Base-by-base conservation (phyloP, 2,888 invertebrate species). In the Cylindroiulus punctatus region DNA sequence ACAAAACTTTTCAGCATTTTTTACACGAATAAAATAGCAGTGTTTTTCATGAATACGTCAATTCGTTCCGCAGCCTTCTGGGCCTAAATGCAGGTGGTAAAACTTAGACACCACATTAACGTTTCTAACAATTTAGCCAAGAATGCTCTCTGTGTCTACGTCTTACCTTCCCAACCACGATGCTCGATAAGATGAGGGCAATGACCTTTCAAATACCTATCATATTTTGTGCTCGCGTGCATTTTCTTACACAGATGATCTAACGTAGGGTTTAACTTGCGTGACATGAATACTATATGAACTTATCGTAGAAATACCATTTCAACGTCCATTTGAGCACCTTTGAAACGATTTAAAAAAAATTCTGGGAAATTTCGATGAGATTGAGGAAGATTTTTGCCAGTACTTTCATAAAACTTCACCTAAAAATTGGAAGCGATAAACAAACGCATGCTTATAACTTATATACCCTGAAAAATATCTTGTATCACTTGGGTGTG, bases 161-260 rank as follows among this genome's bases (percentile, higher is more conserved):
- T 65, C 14, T 14, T 12, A 1, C 8, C 30, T 76, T 76, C 52
- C n/a, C 52, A n/a, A 52, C 30, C 22, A 30, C 76, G 76, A 76
- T 26, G 76, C 76, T 76, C 76, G 76, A 76, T 76, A 76, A 76
- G 76, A 76, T 30, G 76, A 76, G 76, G 76, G 26, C 76, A 76
- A 76, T 22, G 76, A 76, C 76, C 76, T 76, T 30, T 30, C 76
- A 76, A 76, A 76, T 76, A 14, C 76, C 76, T 76, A 26, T 30
- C 76, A 76, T 76, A 76, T 76, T 76, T 76, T 30, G 76, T 14
- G 14, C 76, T 14, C n/a, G n/a, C n/a, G n/a, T 26, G 22, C 76
- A 30, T 76, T 14, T 76, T 76, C 76, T 26, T 30, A 12, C 26
- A 76, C 30, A 22, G 76, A 76, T 76, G 76, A 26, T 76, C 76